Evolutionary conservation across 2,888 invertebrate species (phyloP), one percentile per base, ranked within the genome.

Genomic region (Sphaeridia pumilis): DNA sequence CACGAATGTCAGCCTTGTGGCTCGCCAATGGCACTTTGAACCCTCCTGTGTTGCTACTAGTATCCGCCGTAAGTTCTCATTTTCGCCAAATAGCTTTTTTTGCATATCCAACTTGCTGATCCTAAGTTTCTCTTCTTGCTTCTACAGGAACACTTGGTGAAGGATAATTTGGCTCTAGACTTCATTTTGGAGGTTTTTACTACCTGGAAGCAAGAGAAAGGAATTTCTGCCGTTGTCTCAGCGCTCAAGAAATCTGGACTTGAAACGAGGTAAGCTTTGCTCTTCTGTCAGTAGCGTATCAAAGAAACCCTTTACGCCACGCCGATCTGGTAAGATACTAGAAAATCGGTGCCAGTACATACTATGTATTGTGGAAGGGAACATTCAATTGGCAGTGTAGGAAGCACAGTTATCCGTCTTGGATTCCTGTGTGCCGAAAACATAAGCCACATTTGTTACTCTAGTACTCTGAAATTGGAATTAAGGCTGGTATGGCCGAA

Each of bases 1-100:
- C 93, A 66, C 83, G 87, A 66, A 89, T 94, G 84, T 86, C 90
- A 63, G 90, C 89, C 65, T 78, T 94, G 54, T 90, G 94, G 86
- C 84, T 94, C 69, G 84, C 87, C 56, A 90, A 90, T 73, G 87
- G 85, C 57, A 84, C 92, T 70, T 84, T 93, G 67, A 87, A 89
- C 60, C 87, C 93, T 60, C 82, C 82, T 66, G 87, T 89, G 60
- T 80, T 95, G 66, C 79, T 84, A 69, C 87, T 87, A 69, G 76
- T 89, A 70, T 83, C 84, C 70, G 88, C 87, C 73, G 72, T 71
- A 65, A 67, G 69, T 65, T 21, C 44, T 7, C 42, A 20, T 28
- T 20, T n/a, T 10, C 20, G 25, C 10, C 4, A 27, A 26, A 5
- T 41, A n/a, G 36, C n/a, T 31, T 34, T n/a, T 26, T 26, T 17